phyloP scores from a whole-genome alignment of 1,140 invertebrate species.

The Euschistus heros region DNA sequence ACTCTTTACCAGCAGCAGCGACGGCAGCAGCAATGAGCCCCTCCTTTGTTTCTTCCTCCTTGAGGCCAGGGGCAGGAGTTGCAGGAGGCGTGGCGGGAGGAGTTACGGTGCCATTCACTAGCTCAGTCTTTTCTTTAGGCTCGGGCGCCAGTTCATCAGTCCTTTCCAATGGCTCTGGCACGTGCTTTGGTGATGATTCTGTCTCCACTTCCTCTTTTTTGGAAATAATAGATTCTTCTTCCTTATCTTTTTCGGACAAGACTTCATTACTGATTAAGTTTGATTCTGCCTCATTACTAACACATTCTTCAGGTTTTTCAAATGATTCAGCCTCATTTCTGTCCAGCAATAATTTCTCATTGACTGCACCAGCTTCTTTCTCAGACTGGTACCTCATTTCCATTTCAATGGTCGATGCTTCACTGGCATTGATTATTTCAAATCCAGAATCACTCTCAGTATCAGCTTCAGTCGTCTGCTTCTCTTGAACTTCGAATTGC shows the following conservation, averaged over 20 bases:
- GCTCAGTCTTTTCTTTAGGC: constrained; percentile 1
- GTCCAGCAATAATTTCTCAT: neutral
- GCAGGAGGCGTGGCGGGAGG: constrained; percentile 22
- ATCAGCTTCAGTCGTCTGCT: neutral
- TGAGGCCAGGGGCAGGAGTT: constrained; percentile 25
- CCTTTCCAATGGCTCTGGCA: neutral
- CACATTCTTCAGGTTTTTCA: neutral
- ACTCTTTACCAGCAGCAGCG: constrained; percentile 24
- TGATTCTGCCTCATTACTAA: neutral
- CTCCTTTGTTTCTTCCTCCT: constrained; percentile 15
- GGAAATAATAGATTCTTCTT: too few species aligned
- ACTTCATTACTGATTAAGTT: constrained; percentile 5
- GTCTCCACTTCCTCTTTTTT: neutral
- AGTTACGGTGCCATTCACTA: neutral
- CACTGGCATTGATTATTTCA: constrained; percentile 11
- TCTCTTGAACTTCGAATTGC: constrained; percentile 8
- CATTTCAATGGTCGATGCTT: constrained; percentile 4
- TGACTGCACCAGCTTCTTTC: constrained; percentile 3
- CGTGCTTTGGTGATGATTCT: neutral
- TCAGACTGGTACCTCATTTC: constrained; percentile 6
- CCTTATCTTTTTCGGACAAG: neutral
- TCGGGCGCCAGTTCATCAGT: neutral
- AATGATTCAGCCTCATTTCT: neutral
- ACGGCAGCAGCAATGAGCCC: constrained; percentile 23
- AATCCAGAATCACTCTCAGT: constrained; percentile 8